Percentiles rank a stretch among this genome's conserved stretches.
Evolutionary conservation across 2,888 invertebrate genomes (phyloP).

Genomic region (Adineta ricciae): DNA sequence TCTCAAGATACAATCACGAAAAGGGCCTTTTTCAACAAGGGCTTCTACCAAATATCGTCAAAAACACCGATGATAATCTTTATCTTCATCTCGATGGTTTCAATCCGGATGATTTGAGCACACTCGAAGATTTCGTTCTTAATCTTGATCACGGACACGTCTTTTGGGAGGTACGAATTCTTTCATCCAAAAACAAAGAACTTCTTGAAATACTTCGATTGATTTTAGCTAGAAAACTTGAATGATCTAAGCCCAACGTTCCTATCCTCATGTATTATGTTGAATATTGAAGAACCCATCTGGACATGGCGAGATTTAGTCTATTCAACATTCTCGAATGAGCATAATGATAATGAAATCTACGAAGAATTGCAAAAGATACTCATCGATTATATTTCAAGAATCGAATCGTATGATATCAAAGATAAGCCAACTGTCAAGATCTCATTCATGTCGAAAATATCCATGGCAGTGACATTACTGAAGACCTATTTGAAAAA

Average conservation of each 20-base stretch:
- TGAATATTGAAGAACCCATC: neutral
- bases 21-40: neutral
- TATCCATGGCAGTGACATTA: neutral
- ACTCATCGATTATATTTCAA: neutral
- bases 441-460: neutral
- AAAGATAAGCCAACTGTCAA: neutral
- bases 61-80: neutral
- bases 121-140: neutral
- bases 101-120: neutral
- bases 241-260: neutral
- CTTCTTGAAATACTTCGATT: neutral
- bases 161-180: conserved; percentile 5
- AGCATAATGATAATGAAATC: neutral
- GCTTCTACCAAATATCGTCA: neutral
- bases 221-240: neutral
- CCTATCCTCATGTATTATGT: neutral
- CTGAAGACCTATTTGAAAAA: neutral
- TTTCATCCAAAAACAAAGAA: too few relatives aligned
- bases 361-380: neutral
- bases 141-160: neutral
- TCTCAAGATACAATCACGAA: neutral
- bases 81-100: neutral
- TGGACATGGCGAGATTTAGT: neutral
- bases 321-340: neutral
- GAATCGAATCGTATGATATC: neutral